phyloP scores from a whole-genome alignment of 2,113 vertebrate species.

The Mungos mungo region DNA sequence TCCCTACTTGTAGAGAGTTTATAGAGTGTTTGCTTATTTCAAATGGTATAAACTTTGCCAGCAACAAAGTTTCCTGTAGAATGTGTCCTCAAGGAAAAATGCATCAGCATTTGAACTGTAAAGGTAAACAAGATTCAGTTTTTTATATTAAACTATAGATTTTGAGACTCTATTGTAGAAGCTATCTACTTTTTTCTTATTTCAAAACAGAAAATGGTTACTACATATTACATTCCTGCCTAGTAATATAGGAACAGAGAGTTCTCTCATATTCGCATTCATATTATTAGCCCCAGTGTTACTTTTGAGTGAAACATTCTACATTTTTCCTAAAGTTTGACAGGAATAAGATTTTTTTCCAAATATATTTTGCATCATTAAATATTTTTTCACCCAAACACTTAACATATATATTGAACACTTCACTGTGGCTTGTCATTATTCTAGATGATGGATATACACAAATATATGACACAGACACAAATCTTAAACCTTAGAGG shows the following conservation, averaged over 20 bases:
- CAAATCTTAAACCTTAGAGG: neutral
- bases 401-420: neutral
- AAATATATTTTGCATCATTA: neutral
- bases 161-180: constrained; percentile 20
- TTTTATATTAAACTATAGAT: neutral
- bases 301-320: neutral
- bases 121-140: neutral
- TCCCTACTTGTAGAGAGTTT: neutral
- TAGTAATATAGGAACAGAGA: neutral
- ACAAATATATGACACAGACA: neutral
- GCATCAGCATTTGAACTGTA: neutral
- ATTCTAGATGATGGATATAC: neutral
- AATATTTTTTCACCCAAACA: neutral
- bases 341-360: neutral
- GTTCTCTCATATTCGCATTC: neutral
- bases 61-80: constrained; percentile 3
- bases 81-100: constrained; percentile 50
- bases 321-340: neutral
- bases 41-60: constrained; percentile 39
- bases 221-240: neutral
- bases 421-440: neutral
- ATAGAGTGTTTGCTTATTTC: constrained; percentile 56
- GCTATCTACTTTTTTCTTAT: neutral
- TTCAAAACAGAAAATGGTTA: neutral
- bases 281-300: neutral